phyloP scores from a whole-genome alignment of 2,888 invertebrate species.

The Yponomeuta sedellus region DNA sequence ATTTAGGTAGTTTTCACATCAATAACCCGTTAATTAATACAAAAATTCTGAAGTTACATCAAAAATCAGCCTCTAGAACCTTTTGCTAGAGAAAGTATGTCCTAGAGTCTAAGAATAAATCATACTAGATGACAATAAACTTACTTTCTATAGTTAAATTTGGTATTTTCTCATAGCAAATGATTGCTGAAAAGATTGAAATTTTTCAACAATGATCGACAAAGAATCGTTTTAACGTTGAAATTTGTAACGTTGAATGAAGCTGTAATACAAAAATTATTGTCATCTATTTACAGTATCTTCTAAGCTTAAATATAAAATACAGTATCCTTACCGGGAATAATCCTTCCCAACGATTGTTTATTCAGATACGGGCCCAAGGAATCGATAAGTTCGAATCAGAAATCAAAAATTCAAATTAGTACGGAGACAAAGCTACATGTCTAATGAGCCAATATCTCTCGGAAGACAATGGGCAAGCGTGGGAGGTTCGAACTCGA shows the following conservation, averaged over 20 bases:
- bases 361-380: slow-evolving; percentile 24
- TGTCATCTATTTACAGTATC: neutral
- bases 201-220: no score
- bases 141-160: no score
- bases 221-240: no score
- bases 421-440: slow-evolving; percentile 39
- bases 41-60: no score
- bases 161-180: no score
- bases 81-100: neutral
- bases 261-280: no score
- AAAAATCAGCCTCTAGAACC: neutral
- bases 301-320: neutral
- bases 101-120: no score
- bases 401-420: slow-evolving; percentile 72
- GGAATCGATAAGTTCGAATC: slow-evolving; percentile 66
- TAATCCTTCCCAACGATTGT: neutral
- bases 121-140: no score
- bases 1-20: no score
- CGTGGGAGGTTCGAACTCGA: slow-evolving; percentile 69
- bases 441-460: slow-evolving; percentile 75
- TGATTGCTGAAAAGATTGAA: no score
- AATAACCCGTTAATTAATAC: no score
- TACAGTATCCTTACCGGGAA: neutral
- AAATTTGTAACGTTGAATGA: no score
- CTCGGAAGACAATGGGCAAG: slow-evolving; percentile 66